Conservation (phyloP, 1,140 invertebrate species). For the Camponotus pennsylvanicus region DNA sequence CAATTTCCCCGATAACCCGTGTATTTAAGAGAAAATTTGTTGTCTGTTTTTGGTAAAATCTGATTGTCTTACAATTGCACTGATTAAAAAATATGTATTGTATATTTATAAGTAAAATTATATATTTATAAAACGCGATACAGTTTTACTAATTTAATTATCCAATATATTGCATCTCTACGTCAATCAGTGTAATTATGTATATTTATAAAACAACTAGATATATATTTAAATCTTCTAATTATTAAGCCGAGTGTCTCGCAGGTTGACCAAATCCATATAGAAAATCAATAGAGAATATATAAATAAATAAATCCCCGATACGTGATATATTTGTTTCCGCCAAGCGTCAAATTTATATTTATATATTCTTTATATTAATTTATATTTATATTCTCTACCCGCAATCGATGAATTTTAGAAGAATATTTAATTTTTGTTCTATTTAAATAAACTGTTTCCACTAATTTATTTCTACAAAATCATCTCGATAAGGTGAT, state of each 20-base stretch:
- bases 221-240: not conserved
- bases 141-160: no score
- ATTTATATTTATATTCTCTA: not conserved
- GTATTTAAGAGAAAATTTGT: not conserved
- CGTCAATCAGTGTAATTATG: no score
- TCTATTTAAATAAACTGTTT: not conserved
- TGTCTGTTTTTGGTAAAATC: not conserved
- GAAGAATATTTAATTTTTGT: constrained; percentile 7
- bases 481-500: not conserved
- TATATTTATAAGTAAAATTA: not conserved
- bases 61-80: not conserved
- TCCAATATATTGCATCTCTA: no score
- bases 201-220: no score
- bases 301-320: constrained; percentile 9
- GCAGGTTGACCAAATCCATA: not conserved
- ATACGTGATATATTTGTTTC: not conserved
- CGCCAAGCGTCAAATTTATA: not conserved
- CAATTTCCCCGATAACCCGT: not conserved
- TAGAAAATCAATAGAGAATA: not conserved
- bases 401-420: not conserved
- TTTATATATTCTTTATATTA: not conserved
- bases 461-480: constrained; percentile 5
- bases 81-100: not conserved
- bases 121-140: no score
- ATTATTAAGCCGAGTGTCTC: not conserved